Base-by-base conservation (phyloP, 2,113 vertebrate species). In the Amblyopsis rosae region DNA sequence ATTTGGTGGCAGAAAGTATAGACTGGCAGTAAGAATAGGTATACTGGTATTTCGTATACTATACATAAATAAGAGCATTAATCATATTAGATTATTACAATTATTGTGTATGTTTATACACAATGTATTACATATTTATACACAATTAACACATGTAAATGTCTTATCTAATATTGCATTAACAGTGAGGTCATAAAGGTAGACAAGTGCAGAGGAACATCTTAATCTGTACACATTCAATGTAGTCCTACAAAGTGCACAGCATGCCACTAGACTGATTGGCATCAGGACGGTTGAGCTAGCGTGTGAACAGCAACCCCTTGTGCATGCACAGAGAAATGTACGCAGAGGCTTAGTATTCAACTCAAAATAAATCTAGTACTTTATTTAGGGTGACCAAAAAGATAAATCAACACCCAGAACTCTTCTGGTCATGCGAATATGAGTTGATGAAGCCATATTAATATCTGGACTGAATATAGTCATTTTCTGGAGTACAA, bases 241-340 rank as follows among this genome's bases (percentile, higher is more conserved):
- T 41, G 35, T 41, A 41, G 35, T 8, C 35, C 35, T 41, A 41
- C 35, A 6, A 1, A 26, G 26, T 26, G 26, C 26, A 26, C 26
- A 26, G 7, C 35, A 41, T 41, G 35, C 35, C 35, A 41, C 84
- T 79, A 71, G 68, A 80, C 72, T 46, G 46, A 6, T 32, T n/a
- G 55, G 19, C 15, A 10, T 10, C 32, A 7, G 15, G 54, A 53
- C 33, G 70, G 45, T 55, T 56, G 47, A 73, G 59, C 9, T 60
- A 62, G 41, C 53, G 63, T 66, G 87, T 76, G 77, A 74, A 87
- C 80, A 89, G 88, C 81, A 75, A 35, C 86, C 81, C 82, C 88
- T 83, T 76, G 88, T 87, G 88, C 46, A 69, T 46, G 10, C 10
- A 59, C 2, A 71, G 48, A 66, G 80, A 73, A 87, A 67, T 62